Conservation (phyloP, 2,888 invertebrate species). For the Xanthia icteritia region DNA sequence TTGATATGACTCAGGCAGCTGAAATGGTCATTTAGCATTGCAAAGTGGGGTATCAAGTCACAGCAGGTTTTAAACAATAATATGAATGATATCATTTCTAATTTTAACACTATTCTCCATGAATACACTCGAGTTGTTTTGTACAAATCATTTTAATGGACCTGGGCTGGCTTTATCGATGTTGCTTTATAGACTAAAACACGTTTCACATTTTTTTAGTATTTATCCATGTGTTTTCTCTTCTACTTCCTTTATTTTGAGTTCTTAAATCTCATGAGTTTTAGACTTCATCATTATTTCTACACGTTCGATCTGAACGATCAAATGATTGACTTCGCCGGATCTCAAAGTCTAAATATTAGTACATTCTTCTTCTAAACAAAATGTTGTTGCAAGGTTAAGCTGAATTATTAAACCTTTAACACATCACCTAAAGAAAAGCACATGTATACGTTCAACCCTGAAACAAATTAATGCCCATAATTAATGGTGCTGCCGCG, state of each 20-base stretch:
- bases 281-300: conserved; percentile 8
- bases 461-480: conserved; percentile 51
- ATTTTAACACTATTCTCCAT: conserved; percentile 39
- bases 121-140: conserved; percentile 25
- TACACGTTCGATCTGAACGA: conserved; percentile 13
- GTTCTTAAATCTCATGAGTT: neutral
- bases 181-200: conserved; percentile 32
- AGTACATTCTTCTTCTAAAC: conserved; percentile 47
- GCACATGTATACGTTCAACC: conserved; percentile 49
- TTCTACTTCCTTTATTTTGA: conserved; percentile 15
- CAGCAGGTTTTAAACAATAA: conserved; percentile 44
- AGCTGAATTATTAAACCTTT: conserved; percentile 54
- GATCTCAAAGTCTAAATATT: conserved; percentile 53
- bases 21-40: conserved; percentile 48
- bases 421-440: conserved; percentile 32
- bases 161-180: conserved; percentile 16
- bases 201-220: conserved; percentile 3
- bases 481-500: conserved; percentile 58
- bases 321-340: conserved; percentile 49
- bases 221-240: conserved; percentile 1
- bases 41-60: conserved; percentile 48
- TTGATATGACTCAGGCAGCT: conserved; percentile 32
- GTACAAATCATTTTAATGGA: conserved; percentile 36
- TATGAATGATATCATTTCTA: conserved; percentile 56
- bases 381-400: conserved; percentile 57